Base-by-base conservation (phyloP, 2,888 invertebrate genomes). In the Macrophya alboannulata region DNA sequence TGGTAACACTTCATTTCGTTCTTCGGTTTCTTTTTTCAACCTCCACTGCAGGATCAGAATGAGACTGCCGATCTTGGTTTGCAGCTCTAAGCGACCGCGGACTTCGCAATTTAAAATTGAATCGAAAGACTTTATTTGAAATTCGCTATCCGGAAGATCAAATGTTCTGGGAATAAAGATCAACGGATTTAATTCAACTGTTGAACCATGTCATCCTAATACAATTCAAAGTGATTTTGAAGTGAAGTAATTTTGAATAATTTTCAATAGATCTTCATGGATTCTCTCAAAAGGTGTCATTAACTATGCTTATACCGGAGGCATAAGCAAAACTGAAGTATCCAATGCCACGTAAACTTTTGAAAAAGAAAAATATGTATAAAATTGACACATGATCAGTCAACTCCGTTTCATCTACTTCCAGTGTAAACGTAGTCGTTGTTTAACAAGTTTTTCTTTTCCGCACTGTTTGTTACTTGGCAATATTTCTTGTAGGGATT, bases 121-220 rank as follows among this genome's bases (percentile, higher is more conserved):
- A 68, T 68, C 6, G 17, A 68, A 68, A 68, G 37, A 68, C 68
- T 68, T 68, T 17, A 25, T 37, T 62, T 17, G 37, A 68, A 68
- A 10, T 68, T 12, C 8, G 3, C 37, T 12, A 68, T 68, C 15
- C 8, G 17, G 17, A 37, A 68, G 17, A 68, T 68, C 1, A 68
- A 68, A 68, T 68, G 37, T 68, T 37, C 37, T 17, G 15, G 17
- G 17, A 31, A 68, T 37, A 37, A 68, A 68, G 9, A 68, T 15
- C 37, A 62, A 25, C 37, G 31, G 6, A 37, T 37, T 68, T 17
- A 37, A 37, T 68, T 68, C 68, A 68, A 68, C 37, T 68, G 37
- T 17, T 8, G 25, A 68, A 6, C 25, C 12, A 31, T 37, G 12
- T 68, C 5, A 68, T 31, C 37, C 65, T 31, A 0, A 68, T 15